Evolutionary conservation across 2,797 vertebrate genomes (phyloP).

Genomic region (Intellagama lesueurii): DNA sequence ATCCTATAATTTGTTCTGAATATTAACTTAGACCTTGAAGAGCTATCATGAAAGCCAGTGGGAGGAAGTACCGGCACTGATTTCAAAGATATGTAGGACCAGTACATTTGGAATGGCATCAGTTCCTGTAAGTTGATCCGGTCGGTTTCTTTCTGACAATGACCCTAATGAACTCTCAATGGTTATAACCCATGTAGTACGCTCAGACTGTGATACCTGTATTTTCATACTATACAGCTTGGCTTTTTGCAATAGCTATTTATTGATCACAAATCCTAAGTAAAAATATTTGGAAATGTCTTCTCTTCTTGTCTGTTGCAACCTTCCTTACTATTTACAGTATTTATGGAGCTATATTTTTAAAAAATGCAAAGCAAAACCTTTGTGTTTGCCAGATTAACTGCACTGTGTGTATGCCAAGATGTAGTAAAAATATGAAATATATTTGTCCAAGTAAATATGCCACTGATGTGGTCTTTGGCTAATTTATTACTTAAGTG

Average conservation of each 20-base stretch:
- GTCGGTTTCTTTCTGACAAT: not conserved
- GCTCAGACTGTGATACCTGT: not conserved
- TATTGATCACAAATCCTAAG: constrained; percentile 53
- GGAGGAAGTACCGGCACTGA: not conserved
- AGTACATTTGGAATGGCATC: not conserved
- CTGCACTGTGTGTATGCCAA: constrained; percentile 50
- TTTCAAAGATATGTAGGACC: not conserved
- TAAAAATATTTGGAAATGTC: constrained; percentile 69
- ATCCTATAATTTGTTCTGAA: not conserved
- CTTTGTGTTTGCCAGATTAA: constrained; percentile 49
- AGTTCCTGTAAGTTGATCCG: not conserved
- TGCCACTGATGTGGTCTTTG: constrained; percentile 70
- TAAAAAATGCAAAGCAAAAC: constrained; percentile 54
- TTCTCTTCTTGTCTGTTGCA: constrained; percentile 71
- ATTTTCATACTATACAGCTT: constrained; percentile 41
- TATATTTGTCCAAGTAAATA: constrained; percentile 63
- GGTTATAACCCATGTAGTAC: constrained; percentile 4
- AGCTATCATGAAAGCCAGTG: constrained; percentile 1
- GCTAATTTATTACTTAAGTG: constrained; percentile 70
- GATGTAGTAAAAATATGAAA: constrained; percentile 64
- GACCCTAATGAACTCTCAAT: not conserved
- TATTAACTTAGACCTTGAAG: constrained; percentile 1
- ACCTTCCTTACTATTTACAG: constrained; percentile 59
- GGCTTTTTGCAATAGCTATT: constrained; percentile 56
- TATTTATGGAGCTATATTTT: constrained; percentile 58